These are phyloP conservation scores for Gopherus evgoodei DNA, from an alignment of 2,113 vertebrate species.

Conservation along the genomic window DNA sequence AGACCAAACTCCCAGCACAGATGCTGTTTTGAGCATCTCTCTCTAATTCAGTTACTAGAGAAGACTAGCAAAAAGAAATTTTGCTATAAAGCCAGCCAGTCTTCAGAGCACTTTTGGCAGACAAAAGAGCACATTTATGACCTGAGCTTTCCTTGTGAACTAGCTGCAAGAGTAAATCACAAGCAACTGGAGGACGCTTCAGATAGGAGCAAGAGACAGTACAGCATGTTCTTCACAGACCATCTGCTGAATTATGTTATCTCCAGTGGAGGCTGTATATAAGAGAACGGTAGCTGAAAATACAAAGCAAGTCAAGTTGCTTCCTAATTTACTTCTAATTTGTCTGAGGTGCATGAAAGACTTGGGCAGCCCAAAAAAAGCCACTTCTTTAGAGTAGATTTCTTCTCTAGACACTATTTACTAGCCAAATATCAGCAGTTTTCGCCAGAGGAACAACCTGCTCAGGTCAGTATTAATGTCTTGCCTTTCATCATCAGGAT, in stretches of 20 bases:
- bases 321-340: neutral
- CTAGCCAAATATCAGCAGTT: neutral
- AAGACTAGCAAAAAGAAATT: neutral
- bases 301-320: neutral
- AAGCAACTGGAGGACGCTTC: conserved; percentile 50
- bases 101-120: neutral
- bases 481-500: neutral
- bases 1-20: no score
- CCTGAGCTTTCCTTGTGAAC: accelerated
- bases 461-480: neutral
- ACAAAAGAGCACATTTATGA: neutral
- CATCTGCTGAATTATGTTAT: conserved; percentile 78
- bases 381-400: no score
- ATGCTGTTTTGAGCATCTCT: neutral
- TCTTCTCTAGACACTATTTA: no score
- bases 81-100: neutral
- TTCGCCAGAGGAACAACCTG: neutral
- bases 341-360: neutral
- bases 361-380: neutral
- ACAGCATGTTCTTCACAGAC: conserved; percentile 42
- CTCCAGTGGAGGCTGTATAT: neutral
- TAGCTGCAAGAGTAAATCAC: neutral
- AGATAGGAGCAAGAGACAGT: conserved; percentile 73
- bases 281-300: neutral
- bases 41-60: neutral